Evolutionary conservation across 2,797 vertebrate genomes (phyloP).

Genomic region (Synanceia verrucosa): DNA sequence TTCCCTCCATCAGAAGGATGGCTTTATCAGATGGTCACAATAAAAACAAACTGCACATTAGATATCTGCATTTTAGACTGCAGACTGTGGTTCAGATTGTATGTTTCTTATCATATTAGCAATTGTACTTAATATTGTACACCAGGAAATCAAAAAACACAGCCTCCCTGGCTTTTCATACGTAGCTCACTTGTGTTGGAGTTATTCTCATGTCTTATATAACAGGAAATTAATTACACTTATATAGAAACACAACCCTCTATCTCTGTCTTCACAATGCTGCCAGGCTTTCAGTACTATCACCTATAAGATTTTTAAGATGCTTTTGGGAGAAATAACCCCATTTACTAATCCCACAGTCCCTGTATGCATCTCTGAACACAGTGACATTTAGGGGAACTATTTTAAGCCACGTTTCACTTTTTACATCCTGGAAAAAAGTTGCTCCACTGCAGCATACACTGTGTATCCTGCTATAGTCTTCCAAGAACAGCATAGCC

Average conservation of each 20-base stretch:
- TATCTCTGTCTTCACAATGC: not conserved
- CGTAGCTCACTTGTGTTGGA: not conserved
- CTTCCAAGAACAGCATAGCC: constrained; percentile 12
- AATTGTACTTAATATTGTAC: not conserved
- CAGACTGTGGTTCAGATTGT: not conserved
- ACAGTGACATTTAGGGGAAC: constrained; percentile 22
- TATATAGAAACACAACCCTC: not conserved
- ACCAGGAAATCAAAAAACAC: not conserved
- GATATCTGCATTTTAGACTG: not conserved
- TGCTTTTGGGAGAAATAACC: constrained; percentile 25
- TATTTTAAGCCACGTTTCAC: constrained; percentile 39
- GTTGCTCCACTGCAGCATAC: constrained; percentile 17
- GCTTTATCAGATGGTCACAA: not conserved
- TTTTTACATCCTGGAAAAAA: constrained; percentile 36
- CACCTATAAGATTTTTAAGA: constrained; percentile 23
- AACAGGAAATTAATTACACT: not conserved
- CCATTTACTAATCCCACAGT: constrained; percentile 22
- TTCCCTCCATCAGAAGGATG: not conserved
- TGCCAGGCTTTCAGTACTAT: not conserved
- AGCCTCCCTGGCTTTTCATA: not conserved
- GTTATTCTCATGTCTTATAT: not conserved
- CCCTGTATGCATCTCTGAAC: constrained; percentile 16
- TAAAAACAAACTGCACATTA: not conserved
- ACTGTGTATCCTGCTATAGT: constrained; percentile 2
- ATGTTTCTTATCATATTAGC: not conserved